These are phyloP conservation scores for Scotopteryx bipunctaria DNA, from an alignment of 2,888 invertebrate species.

Conservation along the genomic window DNA sequence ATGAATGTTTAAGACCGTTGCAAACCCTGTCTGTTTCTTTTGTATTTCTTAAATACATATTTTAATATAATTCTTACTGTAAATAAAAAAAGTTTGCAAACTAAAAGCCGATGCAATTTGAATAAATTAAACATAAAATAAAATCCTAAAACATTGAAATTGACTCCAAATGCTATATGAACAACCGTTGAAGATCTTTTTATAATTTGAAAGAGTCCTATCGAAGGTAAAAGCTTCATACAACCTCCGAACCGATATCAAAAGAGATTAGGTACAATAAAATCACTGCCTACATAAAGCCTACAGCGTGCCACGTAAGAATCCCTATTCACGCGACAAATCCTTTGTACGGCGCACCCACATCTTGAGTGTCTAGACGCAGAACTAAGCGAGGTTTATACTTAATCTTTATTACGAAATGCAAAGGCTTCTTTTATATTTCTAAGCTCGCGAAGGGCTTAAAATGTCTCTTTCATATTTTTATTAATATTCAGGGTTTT, in stretches of 20 bases:
- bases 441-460: constrained; percentile 13
- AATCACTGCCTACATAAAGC: constrained; percentile 8
- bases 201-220: no score
- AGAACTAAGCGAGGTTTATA: constrained; percentile 35
- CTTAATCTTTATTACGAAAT: constrained; percentile 30
- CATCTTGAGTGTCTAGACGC: constrained; percentile 56
- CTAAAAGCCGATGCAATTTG: no score
- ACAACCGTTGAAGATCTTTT: no score
- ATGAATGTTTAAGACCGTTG: no score
- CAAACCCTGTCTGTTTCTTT: no score
- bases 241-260: constrained; percentile 5
- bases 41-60: no score
- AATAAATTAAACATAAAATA: no score
- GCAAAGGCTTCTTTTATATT: constrained; percentile 27
- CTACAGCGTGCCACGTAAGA: constrained; percentile 31
- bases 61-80: no score
- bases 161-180: no score
- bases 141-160: no score
- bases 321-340: constrained; percentile 56
- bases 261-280: constrained; percentile 8
- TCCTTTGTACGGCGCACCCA: constrained; percentile 44
- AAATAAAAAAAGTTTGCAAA: no score
- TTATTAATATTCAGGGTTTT: neutral
- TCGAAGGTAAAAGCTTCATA: constrained; percentile 29
- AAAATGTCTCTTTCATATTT: no score